These are phyloP conservation scores for Macrophya annulata DNA, from an alignment of 2,888 invertebrate genomes.

Conservation along the genomic window DNA sequence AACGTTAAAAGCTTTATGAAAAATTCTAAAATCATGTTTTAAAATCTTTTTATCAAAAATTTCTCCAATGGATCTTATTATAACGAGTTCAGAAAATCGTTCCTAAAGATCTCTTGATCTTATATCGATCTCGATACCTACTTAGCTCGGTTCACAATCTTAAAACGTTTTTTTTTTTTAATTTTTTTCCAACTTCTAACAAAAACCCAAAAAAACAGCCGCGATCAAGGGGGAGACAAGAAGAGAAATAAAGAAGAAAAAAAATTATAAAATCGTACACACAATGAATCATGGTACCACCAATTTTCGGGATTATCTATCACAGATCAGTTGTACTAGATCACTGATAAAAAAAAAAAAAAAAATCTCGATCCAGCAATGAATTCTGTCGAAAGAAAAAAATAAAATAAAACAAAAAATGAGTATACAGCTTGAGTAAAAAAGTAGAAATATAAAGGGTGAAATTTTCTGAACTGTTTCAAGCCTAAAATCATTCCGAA, in stretches of 20 bases:
- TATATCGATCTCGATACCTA: slow-evolving; percentile 1
- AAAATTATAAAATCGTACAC: slow-evolving; percentile 27
- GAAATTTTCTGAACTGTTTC: background rate
- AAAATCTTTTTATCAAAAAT: background rate
- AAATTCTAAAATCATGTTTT: background rate
- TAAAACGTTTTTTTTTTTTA: background rate
- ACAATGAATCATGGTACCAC: slow-evolving; percentile 4
- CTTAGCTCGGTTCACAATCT: background rate
- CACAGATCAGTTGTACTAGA: background rate
- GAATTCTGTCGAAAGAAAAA: background rate
- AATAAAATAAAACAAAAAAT: background rate
- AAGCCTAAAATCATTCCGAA: background rate
- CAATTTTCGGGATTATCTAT: slow-evolving; percentile 24
- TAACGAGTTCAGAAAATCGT: background rate
- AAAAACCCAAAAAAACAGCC: background rate
- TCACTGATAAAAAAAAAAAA: background rate
- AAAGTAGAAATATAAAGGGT: background rate
- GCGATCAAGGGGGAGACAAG: slow-evolving; percentile 4
- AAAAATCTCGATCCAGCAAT: background rate
- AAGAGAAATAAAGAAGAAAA: background rate
- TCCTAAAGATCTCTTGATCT: background rate
- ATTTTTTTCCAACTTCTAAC: background rate
- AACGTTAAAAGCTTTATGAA: background rate
- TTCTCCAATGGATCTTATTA: too few species aligned
- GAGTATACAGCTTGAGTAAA: background rate